Conservation (phyloP, 2,888 invertebrate genomes). For the Drosophila vallismaia region DNA sequence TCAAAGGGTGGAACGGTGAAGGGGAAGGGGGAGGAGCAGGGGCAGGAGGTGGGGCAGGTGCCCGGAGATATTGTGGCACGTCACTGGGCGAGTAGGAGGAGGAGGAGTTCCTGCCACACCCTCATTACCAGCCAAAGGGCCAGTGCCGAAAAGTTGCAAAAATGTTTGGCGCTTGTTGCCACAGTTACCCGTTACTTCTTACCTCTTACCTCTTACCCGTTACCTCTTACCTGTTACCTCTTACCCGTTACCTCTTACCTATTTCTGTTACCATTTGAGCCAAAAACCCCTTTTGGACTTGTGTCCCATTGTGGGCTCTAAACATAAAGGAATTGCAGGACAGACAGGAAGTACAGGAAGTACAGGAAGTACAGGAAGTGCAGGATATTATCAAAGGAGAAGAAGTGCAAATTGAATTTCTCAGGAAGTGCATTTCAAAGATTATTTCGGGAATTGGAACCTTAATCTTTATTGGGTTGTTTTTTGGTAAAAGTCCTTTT, state of each 20-base stretch:
- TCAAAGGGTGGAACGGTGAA: constrained; percentile 3
- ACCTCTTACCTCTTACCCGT: no score
- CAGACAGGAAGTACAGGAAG: no score
- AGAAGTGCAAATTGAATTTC: background rate
- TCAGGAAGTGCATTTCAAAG: background rate
- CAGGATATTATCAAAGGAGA: no score
- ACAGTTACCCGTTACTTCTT: constrained; percentile 2
- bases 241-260: background rate
- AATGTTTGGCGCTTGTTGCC: constrained; percentile 19
- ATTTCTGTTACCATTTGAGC: background rate
- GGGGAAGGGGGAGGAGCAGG: background rate
- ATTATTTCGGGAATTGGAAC: background rate
- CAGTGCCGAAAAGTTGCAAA: constrained; percentile 18
- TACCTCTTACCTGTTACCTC: no score
- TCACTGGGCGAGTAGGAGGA: constrained; percentile 1
- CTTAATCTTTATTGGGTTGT: no score
- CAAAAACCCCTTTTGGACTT: no score
- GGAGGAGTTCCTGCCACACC: constrained; percentile 11
- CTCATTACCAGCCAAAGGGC: constrained; percentile 22
- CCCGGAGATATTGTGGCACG: constrained; percentile 8
- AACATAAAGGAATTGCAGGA: no score
- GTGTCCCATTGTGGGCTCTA: no score
- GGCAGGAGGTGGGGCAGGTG: background rate
- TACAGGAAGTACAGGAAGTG: no score
- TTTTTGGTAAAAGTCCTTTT: no score